phyloP scores from a whole-genome alignment of 2,797 vertebrate genomes.

The Poecilia wingei region DNA sequence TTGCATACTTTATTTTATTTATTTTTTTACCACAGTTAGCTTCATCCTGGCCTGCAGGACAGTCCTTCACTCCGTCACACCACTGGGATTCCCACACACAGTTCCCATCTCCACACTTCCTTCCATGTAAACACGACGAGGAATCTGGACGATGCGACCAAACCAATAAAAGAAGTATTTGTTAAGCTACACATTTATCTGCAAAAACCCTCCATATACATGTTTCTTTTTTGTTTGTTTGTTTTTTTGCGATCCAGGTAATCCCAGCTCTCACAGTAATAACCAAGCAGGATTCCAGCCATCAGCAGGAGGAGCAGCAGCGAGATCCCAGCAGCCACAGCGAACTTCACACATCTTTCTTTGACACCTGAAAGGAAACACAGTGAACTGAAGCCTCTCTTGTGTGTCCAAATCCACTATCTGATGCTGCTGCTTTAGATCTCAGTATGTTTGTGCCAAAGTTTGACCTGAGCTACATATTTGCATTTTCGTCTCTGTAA shows the following conservation, averaged over 20 bases:
- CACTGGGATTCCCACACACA: slow-evolving; percentile 81
- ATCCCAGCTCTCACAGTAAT: slow-evolving; percentile 82
- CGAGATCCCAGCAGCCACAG: slow-evolving; percentile 59
- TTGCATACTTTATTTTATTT: not conserved
- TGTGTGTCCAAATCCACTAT: not conserved
- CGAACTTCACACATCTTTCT: slow-evolving; percentile 59
- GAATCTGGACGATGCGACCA: slow-evolving; percentile 57
- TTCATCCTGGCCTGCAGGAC: slow-evolving; percentile 86
- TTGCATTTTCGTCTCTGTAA: not conserved
- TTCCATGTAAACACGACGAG: slow-evolving; percentile 70
- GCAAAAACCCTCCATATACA: not conserved
- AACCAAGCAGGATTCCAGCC: slow-evolving; percentile 79
- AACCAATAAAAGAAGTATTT: not conserved
- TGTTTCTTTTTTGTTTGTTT: no score
- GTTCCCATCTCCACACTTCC: slow-evolving; percentile 77
- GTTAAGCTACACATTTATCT: not conserved
- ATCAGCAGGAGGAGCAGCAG: slow-evolving; percentile 69
- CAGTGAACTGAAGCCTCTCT: not conserved
- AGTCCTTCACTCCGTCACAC: slow-evolving; percentile 85
- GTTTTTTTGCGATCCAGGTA: not conserved
- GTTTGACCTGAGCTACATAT: not conserved
- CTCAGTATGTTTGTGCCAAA: not conserved
- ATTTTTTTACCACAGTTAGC: slow-evolving; percentile 81
- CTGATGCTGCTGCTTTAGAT: not conserved
- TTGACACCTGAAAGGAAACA: slow-evolving; percentile 52